Percentiles rank a stretch among this genome's conserved stretches.
Evolutionary conservation across 2,797 vertebrate species (phyloP).

Genomic region (Etheostoma nigrum): DNA sequence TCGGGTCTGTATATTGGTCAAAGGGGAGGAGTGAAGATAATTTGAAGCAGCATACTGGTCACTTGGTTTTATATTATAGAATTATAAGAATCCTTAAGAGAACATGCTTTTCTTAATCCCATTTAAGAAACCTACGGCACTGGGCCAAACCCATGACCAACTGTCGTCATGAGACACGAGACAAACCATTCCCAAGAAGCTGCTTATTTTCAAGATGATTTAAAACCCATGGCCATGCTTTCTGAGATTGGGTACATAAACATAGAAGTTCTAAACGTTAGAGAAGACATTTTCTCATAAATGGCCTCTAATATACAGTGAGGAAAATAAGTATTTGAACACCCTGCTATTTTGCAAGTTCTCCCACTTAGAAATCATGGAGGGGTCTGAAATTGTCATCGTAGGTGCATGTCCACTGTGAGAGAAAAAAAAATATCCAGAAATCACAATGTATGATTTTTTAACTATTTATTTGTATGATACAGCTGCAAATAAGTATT

Average conservation of each 20-base stretch:
- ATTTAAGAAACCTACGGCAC: constrained; percentile 68
- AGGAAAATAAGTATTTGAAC: too few species aligned
- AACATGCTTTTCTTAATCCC: constrained; percentile 73
- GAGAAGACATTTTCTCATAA: not conserved
- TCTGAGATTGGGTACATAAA: not conserved
- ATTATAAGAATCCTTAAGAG: constrained; percentile 57
- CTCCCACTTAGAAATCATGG: too few species aligned
- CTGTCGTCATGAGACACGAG: constrained; percentile 70
- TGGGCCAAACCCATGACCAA: constrained; percentile 51
- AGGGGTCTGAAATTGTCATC: too few species aligned
- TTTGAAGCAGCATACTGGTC: constrained; percentile 63
- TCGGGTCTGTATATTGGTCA: constrained; percentile 47
- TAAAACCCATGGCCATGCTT: constrained; percentile 63
- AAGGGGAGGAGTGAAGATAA: constrained; percentile 76
- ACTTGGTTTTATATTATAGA: constrained; percentile 60
- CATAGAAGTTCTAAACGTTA: not conserved
- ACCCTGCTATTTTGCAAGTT: too few species aligned
- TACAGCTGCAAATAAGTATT: too few species aligned
- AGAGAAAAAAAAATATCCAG: too few species aligned
- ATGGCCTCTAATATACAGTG: not conserved
- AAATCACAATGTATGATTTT: too few species aligned
- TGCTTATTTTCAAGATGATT: constrained; percentile 55
- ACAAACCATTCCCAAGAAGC: constrained; percentile 45
- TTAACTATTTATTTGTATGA: too few species aligned
- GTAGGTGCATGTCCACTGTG: too few species aligned